Evolutionary conservation across 2,888 invertebrate genomes (phyloP), one percentile per base, ranked within the genome.

Genomic region (Xiphydria camelus): DNA sequence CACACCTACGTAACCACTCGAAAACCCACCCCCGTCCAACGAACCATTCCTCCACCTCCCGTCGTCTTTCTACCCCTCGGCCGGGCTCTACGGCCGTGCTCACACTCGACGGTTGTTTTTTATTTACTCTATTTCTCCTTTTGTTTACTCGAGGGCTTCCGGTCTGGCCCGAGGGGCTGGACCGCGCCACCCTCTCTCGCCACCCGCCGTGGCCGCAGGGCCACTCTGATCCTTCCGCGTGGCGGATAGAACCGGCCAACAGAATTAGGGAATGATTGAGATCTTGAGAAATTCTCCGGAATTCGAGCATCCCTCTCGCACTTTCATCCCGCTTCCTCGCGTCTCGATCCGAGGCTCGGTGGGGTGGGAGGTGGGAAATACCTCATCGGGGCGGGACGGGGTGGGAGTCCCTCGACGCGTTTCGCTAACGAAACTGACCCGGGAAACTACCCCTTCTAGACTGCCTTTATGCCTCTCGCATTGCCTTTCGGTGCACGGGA

Each of bases 71-170:
- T n/a, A n/a, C n/a, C n/a, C n/a, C n/a, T n/a, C n/a, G n/a, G n/a
- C n/a, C n/a, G n/a, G n/a, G n/a, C n/a, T n/a, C n/a, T n/a, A n/a
- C 26, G 26, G 10, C 10, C 5, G 10, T 14, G 26, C 56, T 59
- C 56, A 45, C 59, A 53, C 59, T 55, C 54, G 57, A 47, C 51
- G 47, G 57, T 62, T 63, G 62, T 63, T 68, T 67, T 66, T 70
- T 70, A 70, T 70, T 70, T 70, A 70, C 68, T 57, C 66, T 63
- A 63, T 70, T 70, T 65, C 61, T 60, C 56, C 61, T 59, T 65
- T 68, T 70, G 66, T 70, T 70, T 69, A 69, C 68, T 62, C 61
- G 53, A 57, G 59, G 53, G 55, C 58, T 55, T 55, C 41, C 37
- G 39, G 2, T 10, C 12, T 10, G 26, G 1, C 4, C 26, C 14